Base-by-base conservation (phyloP, 2,113 vertebrate species). In the Psephotus haematonotus region DNA sequence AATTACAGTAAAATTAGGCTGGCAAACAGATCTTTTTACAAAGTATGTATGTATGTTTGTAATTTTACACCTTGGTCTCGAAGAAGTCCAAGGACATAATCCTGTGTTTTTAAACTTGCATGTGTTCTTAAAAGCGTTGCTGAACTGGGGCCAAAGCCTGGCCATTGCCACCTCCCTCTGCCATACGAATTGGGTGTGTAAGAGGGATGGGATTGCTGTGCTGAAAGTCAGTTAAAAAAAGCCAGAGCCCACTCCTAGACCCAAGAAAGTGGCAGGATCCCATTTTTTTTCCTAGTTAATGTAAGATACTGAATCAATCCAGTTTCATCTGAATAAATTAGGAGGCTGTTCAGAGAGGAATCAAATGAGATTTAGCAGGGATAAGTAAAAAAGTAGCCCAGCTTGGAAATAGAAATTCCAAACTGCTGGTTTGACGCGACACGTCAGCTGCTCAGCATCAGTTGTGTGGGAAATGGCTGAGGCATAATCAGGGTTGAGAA, bases 301-400 rank as follows among this genome's bases (percentile, higher is more conserved):
- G 90, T 92, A 91, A 96, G 96, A 94, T 97, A 95, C 95, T 91
- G 93, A 96, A 97, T 97, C 96, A 97, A 92, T 98, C 95, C 95
- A 11, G 96, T 97, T 97, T 96, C 84, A 91, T 97, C 93, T 97
- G 97, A 98, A 98, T 98, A 98, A 98, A 98, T 97, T 97, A 97
- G 93, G 98, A 93, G 92, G 69, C 94, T 92, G 77, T 95, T 90
- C 76, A 82, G 89, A 59, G 92, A 91, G 95, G 97, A 97, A 96
- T 97, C 92, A 98, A 97, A 96, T 95, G 96, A 97, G 97, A 97
- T 93, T 95, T 95, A 97, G 82, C 92, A 82, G 77, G 97, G 95
- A 96, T 96, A 97, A 97, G 88, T 93, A 92, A 94, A 93, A 93
- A 88, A 92, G 92, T 95, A 95, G 81, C 92, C 95, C 76, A 85